Evolutionary conservation across 1,140 invertebrate species (phyloP), one percentile per base, ranked within the genome.

Genomic region (Thaumetopoea pityocampa): DNA sequence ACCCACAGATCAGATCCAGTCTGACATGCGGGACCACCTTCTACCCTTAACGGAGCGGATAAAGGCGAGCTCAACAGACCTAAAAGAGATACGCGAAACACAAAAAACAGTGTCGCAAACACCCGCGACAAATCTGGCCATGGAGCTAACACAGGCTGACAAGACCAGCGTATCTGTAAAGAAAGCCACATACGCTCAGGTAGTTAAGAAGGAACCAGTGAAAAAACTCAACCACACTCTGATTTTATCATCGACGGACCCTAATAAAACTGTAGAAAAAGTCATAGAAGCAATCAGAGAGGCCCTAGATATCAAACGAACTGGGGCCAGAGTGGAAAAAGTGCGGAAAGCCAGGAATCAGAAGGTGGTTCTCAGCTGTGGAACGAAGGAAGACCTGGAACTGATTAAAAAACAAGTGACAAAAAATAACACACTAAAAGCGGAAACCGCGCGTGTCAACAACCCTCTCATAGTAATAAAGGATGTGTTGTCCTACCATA

Each of bases 271-370:
- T 1, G 37, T 38, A 6, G 43, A 51, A 7, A 43, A 42, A 3
- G 35, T 51, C 4, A 32, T 51, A 2, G 16, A 29, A n/a, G 20
- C 5, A 9, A 37, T 56, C 34, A 32, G 34, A 10, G 11, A 6
- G 10, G 38, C 47, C 18, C 17, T 51, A 5, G 44, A 48, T 29
- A 1, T 37, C 0, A 42, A 43, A 33, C 47, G 6, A 7, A 42
- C 17, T 1, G 34, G 50, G 9, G 38, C 22, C 4, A 27, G 28
- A 15, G 29, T 53, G 7, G 51, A 48, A 2, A 5, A 23, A 3
- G 40, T 51, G 3, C 10, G 52, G 4, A 55, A 51, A 10, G 56
- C 48, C 0, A 33, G 5, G 2, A 51, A 51, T 22, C 42, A 48
- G 10, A 51, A 51, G 19, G 40, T 51, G 0, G 12, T 51, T 1